These are phyloP conservation scores for Frankliniella fusca DNA, from an alignment of 2,888 invertebrate genomes.

Conservation along the genomic window DNA sequence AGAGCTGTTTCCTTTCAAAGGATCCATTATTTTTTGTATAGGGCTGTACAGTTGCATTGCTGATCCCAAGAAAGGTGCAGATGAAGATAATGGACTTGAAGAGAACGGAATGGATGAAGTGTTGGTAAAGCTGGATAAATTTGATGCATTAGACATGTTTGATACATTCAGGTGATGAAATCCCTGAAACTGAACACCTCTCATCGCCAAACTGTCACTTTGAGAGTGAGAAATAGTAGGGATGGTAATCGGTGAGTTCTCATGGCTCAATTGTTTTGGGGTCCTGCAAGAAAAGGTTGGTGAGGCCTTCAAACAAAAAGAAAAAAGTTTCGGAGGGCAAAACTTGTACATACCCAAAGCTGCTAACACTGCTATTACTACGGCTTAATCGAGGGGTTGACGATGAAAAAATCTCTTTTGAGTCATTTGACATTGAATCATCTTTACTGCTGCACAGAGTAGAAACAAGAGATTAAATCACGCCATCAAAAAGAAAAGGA, in stretches of 20 bases:
- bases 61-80: conserved; percentile 9
- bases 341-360: conserved; percentile 11
- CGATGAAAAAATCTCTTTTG: neutral
- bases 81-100: neutral
- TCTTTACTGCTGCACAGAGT: conserved; percentile 16
- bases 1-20: neutral
- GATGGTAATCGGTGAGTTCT: neutral
- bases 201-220: neutral
- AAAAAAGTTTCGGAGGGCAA: neutral
- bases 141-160: neutral
- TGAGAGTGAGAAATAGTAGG: neutral
- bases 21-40: neutral
- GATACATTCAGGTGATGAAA: neutral
- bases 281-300: neutral
- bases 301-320: neutral
- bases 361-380: neutral
- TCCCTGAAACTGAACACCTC: neutral
- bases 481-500: neutral
- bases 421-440: neutral
- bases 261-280: neutral
- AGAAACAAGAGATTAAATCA: neutral
- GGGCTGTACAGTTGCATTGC: neutral
- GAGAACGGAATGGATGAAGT: neutral
- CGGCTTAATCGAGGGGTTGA: neutral
- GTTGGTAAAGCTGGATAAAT: neutral